Evolutionary conservation across 2,113 vertebrate species (phyloP).

Genomic region (Bubo blakistoni): DNA sequence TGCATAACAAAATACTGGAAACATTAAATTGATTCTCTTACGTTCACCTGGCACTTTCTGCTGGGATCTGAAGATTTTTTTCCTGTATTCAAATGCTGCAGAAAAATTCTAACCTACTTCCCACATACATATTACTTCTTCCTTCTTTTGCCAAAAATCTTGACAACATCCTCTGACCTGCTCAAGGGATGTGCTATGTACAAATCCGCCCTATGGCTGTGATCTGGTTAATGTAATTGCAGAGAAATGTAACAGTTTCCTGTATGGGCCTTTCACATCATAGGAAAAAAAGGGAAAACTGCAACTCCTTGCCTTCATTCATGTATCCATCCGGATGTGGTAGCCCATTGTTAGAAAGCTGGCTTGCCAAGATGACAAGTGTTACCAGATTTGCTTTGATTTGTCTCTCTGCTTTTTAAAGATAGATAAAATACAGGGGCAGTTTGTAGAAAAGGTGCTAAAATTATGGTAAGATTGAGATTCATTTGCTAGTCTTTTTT

Average conservation of each 20-base stretch:
- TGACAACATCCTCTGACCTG: neutral
- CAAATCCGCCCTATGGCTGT: neutral
- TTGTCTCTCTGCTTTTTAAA: neutral
- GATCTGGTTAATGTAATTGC: neutral
- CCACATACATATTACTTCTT: neutral
- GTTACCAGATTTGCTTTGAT: neutral
- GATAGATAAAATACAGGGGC: neutral
- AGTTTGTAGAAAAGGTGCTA: neutral
- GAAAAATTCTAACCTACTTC: neutral
- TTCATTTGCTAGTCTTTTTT: neutral
- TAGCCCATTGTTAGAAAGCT: neutral
- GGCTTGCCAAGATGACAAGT: neutral
- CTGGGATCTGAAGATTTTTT: neutral
- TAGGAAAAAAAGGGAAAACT: neutral
- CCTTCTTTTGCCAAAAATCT: neutral
- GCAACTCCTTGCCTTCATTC: neutral
- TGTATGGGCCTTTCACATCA: fast-evolving
- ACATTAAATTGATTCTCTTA: neutral
- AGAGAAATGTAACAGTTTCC: neutral
- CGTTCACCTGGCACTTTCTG: neutral
- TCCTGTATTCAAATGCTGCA: neutral
- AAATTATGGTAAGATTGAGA: neutral
- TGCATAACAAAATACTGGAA: neutral
- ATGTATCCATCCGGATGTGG: fast-evolving
- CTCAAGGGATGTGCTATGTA: neutral